Conservation (phyloP, 2,888 invertebrate species). For the Papilio protenor region DNA sequence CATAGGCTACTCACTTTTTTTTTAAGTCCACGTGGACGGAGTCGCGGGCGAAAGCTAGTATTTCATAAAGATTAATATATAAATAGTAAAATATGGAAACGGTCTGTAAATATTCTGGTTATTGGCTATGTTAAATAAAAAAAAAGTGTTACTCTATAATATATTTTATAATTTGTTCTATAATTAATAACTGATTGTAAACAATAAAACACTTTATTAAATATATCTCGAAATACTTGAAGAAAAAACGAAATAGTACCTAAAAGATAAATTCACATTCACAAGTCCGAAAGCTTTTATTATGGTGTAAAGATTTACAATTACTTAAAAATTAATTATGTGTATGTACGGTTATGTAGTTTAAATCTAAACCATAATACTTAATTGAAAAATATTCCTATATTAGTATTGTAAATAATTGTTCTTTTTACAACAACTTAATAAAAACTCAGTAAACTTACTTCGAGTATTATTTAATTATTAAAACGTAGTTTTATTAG, state of each 20-base stretch:
- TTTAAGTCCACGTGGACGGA: too few relatives aligned
- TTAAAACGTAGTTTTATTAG: neutral
- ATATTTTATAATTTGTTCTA: neutral
- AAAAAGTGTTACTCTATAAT: neutral
- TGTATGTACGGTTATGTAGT: neutral
- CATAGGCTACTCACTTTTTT: too few relatives aligned
- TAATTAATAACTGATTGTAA: neutral
- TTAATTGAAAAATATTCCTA: neutral
- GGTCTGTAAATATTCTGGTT: too few relatives aligned
- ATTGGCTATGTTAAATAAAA: neutral
- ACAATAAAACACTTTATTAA: neutral
- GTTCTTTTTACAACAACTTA: neutral
- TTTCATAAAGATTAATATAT: too few relatives aligned
- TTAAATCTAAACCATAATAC: conserved; percentile 10
- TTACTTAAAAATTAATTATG: too few relatives aligned
- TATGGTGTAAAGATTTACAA: too few relatives aligned
- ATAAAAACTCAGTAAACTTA: neutral
- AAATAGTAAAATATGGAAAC: too few relatives aligned
- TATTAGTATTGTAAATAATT: neutral
- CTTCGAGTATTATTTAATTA: neutral
- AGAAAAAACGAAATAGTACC: neutral
- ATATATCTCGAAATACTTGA: neutral
- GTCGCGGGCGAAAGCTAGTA: too few relatives aligned
- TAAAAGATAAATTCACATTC: neutral
- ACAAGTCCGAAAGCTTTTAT: neutral